Evolutionary conservation across 2,113 vertebrate species (phyloP).

Genomic region (Coryphaenoides rupestris): DNA sequence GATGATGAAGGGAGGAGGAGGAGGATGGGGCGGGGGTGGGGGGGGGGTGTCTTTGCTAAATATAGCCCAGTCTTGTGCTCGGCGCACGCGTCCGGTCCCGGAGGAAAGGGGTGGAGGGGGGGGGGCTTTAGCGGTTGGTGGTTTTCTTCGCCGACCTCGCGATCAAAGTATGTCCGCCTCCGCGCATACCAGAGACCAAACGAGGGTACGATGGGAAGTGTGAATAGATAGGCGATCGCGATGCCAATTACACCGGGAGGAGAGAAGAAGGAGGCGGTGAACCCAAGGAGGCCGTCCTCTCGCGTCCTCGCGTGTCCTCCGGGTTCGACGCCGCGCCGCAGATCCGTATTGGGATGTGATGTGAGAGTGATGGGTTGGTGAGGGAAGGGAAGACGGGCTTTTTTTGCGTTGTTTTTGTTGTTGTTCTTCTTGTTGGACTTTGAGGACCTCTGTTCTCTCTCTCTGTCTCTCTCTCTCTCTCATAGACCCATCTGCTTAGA

Average conservation of each 20-base stretch:
- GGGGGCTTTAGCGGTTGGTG: constrained; percentile 47
- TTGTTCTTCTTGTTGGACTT: too few species aligned
- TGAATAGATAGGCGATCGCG: constrained; percentile 46
- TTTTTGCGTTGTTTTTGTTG: too few species aligned
- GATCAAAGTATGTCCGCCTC: constrained; percentile 45
- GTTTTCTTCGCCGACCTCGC: constrained; percentile 37
- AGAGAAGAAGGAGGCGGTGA: constrained; percentile 11
- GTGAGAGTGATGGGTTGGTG: background rate
- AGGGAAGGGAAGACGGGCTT: background rate
- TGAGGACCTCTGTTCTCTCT: background rate
- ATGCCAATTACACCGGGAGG: constrained; percentile 30
- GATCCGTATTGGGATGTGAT: background rate
- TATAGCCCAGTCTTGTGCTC: background rate
- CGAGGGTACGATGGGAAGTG: constrained; percentile 41
- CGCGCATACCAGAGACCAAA: too few species aligned
- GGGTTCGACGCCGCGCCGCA: too few species aligned
- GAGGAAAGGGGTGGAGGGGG: background rate
- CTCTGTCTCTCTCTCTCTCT: too few species aligned
- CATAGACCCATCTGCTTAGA: constrained; percentile 65
- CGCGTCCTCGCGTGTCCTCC: too few species aligned
- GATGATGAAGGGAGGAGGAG: background rate
- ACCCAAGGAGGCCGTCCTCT: too few species aligned
- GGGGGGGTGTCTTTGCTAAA: background rate
- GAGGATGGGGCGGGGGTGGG: too few species aligned
- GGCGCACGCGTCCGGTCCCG: background rate